A percentile compares a stretch with the other conserved stretches of the same genome.
phyloP scores from a whole-genome alignment of 2,888 invertebrate species.

The Endotricha flammealis region DNA sequence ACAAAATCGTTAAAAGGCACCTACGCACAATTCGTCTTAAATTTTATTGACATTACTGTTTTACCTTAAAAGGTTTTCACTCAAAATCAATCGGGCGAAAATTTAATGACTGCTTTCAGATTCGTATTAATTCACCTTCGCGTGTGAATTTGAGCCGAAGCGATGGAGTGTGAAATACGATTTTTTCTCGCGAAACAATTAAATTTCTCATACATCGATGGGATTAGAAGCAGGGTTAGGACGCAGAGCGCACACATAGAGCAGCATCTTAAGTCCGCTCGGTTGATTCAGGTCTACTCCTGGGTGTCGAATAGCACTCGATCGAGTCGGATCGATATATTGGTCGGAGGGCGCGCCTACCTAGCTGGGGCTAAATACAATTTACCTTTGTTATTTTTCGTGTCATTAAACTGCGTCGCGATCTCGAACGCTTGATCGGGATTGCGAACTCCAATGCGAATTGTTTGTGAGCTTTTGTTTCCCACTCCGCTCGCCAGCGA shows the following conservation, averaged over 20 bases:
- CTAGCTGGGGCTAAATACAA: slow-evolving; percentile 72
- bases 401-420: slow-evolving; percentile 78
- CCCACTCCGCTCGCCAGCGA: slow-evolving; percentile 65
- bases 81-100: slow-evolving; percentile 64
- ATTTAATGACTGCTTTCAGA: slow-evolving; percentile 73
- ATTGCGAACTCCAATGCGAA: slow-evolving; percentile 75
- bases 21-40: slow-evolving; percentile 35
- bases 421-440: slow-evolving; percentile 73
- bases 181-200: slow-evolving; percentile 70
- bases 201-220: slow-evolving; percentile 66
- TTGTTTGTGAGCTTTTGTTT: slow-evolving; percentile 78
- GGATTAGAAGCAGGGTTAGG: slow-evolving; percentile 50
- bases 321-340: slow-evolving; percentile 60
- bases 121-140: slow-evolving; percentile 63
- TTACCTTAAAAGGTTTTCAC: slow-evolving; percentile 66
- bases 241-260: slow-evolving; percentile 42
- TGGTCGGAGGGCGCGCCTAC: slow-evolving; percentile 57
- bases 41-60: slow-evolving; percentile 58
- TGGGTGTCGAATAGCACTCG: slow-evolving; percentile 50
- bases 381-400: slow-evolving; percentile 79
- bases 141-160: slow-evolving; percentile 49
- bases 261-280: slow-evolving; percentile 57
- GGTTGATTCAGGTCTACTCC: slow-evolving; percentile 56
- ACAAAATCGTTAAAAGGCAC: slow-evolving; percentile 44
- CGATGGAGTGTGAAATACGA: slow-evolving; percentile 52